Evolutionary conservation across 2,113 vertebrate species (phyloP).

Genomic region (Rhinopomastus cyanomelas): DNA sequence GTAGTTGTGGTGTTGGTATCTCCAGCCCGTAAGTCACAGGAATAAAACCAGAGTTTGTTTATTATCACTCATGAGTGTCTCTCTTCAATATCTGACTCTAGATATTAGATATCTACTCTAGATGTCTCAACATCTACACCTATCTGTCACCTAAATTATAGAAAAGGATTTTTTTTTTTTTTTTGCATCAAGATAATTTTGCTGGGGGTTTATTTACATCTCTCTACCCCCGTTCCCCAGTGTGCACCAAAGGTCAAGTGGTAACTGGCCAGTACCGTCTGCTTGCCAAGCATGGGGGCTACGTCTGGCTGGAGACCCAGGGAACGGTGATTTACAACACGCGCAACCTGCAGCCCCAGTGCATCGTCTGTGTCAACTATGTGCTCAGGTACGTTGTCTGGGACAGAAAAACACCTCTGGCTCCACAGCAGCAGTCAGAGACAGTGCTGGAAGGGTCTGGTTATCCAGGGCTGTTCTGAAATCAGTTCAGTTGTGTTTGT

Average conservation of each 20-base stretch:
- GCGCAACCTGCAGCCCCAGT: conserved; percentile 85
- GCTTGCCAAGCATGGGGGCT: conserved; percentile 91
- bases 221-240: conserved; percentile 66
- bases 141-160: too few relatives aligned
- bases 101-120: too few relatives aligned
- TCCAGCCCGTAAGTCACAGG: not conserved
- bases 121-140: too few relatives aligned
- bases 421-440: not conserved
- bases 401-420: not conserved
- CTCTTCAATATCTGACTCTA: too few relatives aligned
- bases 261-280: conserved; percentile 91
- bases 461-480: not conserved
- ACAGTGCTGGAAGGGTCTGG: not conserved
- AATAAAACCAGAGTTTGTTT: not conserved
- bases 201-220: not conserved
- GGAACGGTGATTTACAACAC: conserved; percentile 88
- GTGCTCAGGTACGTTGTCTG: conserved; percentile 83
- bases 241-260: conserved; percentile 91
- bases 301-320: conserved; percentile 93
- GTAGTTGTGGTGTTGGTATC: not conserved
- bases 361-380: conserved; percentile 91
- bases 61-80: too few relatives aligned
- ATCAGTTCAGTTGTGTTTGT: conserved; percentile 17
- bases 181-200: not conserved
- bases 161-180: too few relatives aligned